Percentiles rank a stretch among this genome's conserved stretches.
phyloP scores from a whole-genome alignment of 1,140 invertebrate genomes.

The Temnothorax curvispinosus region DNA sequence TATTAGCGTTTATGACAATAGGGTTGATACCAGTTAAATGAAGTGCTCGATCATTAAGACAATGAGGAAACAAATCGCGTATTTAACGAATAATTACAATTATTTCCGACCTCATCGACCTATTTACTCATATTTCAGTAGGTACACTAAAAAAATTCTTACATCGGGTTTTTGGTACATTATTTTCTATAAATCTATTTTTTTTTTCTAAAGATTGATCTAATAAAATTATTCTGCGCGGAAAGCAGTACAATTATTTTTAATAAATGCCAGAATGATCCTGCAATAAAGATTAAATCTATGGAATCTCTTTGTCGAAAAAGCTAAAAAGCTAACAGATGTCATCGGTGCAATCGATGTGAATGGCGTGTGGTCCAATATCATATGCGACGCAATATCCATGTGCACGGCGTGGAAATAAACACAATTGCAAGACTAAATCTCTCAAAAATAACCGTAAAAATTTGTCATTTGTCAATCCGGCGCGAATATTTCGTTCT shows the following conservation, averaged over 20 bases:
- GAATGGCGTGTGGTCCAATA: conserved; percentile 12
- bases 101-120: too few relatives aligned
- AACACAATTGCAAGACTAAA: neutral
- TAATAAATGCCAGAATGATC: neutral
- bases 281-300: neutral
- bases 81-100: neutral
- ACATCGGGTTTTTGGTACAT: neutral
- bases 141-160: neutral
- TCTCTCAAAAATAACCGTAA: neutral
- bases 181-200: neutral
- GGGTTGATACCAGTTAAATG: neutral
- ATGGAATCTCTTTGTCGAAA: neutral
- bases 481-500: neutral
- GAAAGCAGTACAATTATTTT: neutral
- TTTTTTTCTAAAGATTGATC: neutral
- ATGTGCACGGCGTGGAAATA: neutral
- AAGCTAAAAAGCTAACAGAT: neutral
- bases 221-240: neutral
- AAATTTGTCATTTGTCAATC: conserved; percentile 11
- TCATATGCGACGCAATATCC: neutral
- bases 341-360: neutral
- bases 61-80: neutral
- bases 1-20: neutral
- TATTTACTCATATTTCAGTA: neutral
- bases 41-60: neutral